Evolutionary conservation across 2,888 invertebrate species (phyloP), one percentile per base, ranked within the genome.

Genomic region (Nephrotoma guestfalica): DNA sequence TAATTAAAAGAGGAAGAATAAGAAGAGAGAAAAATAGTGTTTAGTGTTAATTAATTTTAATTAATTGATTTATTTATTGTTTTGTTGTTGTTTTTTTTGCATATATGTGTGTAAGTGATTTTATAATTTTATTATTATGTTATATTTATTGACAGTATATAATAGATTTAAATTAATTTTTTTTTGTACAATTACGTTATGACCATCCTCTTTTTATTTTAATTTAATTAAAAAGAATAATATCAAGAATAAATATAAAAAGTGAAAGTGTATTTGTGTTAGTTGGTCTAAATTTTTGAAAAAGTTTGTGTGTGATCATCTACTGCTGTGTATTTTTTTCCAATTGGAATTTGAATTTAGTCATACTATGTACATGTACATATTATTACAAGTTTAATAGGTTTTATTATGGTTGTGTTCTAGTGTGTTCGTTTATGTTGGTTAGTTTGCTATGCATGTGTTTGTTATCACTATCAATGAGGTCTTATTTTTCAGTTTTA

Each of bases 41-140:
- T 71, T 71, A 71, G 71, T 71, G 71, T 71, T 71, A 71, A 71
- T 71, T 71, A 71, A 71, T 30, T 71, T 71, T 71, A 71, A 71
- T 71, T 71, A 71, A 71, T 71, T 71, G 71, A 71, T 71, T 71
- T 71, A 18, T 71, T 71, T 71, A 71, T 57, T 15, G 9, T 71
- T 71, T 57, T 71, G 18, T 42, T 57, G 71, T 57, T 85, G 51
- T 86, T 86, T 86, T 71, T 71, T 43, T 86, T 85, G 18, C 57
- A 40, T 71, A 42, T 71, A 15, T 71, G 41, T 71, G 86, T 86
- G 71, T 85, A 86, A 86, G 85, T 86, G 41, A 86, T 86, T 84
- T 30, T 86, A 45, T 85, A 86, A 86, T 86, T 71, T 71, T 57
- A 47, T 86, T 86, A 86, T 45, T 71, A 30, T 30, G 30, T 30